phyloP scores from a whole-genome alignment of 2,113 vertebrate species.

The cattle (Bos taurus) region DNA sequence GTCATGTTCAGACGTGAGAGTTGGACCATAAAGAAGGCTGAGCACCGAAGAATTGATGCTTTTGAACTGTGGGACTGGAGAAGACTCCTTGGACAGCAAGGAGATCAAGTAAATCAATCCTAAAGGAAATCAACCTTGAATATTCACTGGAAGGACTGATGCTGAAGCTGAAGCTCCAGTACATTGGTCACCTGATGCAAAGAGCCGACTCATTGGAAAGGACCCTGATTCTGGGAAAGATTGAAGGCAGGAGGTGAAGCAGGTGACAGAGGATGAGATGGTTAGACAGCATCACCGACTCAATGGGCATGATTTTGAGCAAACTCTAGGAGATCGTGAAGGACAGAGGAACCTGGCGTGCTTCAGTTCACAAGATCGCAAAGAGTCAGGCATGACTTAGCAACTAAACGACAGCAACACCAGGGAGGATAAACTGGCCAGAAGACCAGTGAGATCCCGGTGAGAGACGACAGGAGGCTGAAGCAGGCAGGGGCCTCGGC shows the following conservation, averaged over 20 bases:
- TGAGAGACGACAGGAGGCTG: background rate
- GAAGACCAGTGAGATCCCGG: no score
- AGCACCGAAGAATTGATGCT: background rate
- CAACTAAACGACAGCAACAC: background rate
- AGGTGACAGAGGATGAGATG: background rate
- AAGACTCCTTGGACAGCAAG: background rate
- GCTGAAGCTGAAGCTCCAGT: background rate
- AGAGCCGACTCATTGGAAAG: background rate
- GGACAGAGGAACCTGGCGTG: background rate
- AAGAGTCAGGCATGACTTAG: background rate
- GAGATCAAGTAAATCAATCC: background rate
- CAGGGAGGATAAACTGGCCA: background rate
- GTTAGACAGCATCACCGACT: background rate
- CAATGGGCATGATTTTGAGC: background rate
- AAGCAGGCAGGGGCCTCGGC: fast-evolving
- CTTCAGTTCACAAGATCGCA: background rate
- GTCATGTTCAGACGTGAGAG: background rate
- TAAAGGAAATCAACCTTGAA: background rate
- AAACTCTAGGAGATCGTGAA: background rate
- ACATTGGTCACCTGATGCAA: background rate
- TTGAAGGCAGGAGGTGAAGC: background rate
- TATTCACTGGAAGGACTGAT: background rate
- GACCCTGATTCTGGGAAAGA: background rate
- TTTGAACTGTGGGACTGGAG: background rate
- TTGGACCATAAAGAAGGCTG: background rate